These are phyloP conservation scores for Mus spicilegus DNA, from an alignment of 2,113 vertebrate genomes.

Conservation along the genomic window DNA sequence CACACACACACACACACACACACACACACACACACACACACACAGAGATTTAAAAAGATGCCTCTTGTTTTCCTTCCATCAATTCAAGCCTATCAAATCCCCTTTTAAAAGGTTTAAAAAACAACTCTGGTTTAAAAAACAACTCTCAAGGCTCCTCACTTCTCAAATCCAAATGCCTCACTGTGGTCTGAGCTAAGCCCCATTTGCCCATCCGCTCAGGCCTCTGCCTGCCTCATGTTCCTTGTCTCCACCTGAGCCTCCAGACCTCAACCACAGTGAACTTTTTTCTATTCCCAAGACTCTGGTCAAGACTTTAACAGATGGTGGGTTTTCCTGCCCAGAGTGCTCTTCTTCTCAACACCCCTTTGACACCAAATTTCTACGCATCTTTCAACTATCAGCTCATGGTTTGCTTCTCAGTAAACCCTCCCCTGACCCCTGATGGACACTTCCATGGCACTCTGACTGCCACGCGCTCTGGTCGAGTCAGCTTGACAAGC, in stretches of 20 bases:
- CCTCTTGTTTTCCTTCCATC: conserved; percentile 11
- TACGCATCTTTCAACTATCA: not conserved
- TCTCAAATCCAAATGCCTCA: not conserved
- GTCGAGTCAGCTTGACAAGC: too few species aligned
- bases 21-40: too few species aligned
- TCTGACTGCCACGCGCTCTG: not conserved
- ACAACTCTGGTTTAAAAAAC: not conserved
- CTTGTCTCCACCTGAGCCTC: not conserved
- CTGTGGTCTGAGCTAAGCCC: not conserved
- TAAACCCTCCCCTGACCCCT: not conserved
- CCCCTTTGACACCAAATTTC: not conserved
- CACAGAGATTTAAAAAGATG: too few species aligned
- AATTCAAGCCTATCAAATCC: not conserved
- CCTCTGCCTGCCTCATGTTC: not conserved
- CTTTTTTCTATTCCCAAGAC: not conserved
- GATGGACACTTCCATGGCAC: not conserved
- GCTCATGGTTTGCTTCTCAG: not conserved
- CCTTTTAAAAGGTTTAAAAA: not conserved
- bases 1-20: too few species aligned
- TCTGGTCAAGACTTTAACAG: not conserved
- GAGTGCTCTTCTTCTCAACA: not conserved
- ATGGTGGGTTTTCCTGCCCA: not conserved
- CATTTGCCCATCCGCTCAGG: not conserved
- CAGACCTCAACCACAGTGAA: not conserved
- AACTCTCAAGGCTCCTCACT: not conserved